A percentile compares a stretch with the other conserved stretches of the same genome.
These are phyloP conservation scores for Selenia dentaria DNA, from an alignment of 2,888 invertebrate species.

Conservation along the genomic window DNA sequence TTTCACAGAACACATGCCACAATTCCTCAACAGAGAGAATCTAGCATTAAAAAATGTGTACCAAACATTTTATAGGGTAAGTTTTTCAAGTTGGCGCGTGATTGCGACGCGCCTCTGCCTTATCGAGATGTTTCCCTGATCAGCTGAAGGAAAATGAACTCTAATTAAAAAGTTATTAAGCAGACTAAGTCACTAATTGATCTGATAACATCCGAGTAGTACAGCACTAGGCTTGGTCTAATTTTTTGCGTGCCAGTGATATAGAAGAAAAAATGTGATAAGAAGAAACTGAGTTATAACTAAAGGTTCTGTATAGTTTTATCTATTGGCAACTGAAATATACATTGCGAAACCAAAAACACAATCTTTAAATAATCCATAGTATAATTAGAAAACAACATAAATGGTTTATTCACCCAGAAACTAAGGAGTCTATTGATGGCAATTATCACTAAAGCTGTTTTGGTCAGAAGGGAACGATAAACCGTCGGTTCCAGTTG, in stretches of 20 bases:
- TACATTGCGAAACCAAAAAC: too few relatives aligned
- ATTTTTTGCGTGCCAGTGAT: slow-evolving; percentile 47
- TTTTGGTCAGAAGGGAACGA: too few relatives aligned
- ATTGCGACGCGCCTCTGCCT: slow-evolving; percentile 53
- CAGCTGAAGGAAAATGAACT: slow-evolving; percentile 59
- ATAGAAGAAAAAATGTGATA: slow-evolving; percentile 38
- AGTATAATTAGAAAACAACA: too few relatives aligned
- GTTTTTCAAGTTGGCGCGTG: slow-evolving; percentile 55
- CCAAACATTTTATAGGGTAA: slow-evolving; percentile 57
- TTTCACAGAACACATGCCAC: slow-evolving; percentile 55
- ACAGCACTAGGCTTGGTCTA: slow-evolving; percentile 42
- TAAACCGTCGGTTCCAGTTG: too few relatives aligned
- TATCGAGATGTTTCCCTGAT: slow-evolving; percentile 60
- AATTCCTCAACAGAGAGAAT: slow-evolving; percentile 41
- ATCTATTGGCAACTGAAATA: too few relatives aligned
- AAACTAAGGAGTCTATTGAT: too few relatives aligned
- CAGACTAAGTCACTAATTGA: slow-evolving; percentile 63
- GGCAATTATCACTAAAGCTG: too few relatives aligned
- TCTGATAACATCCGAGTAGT: slow-evolving; percentile 54
- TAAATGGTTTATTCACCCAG: too few relatives aligned
- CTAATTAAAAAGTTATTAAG: slow-evolving; percentile 69
- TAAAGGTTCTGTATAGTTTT: slow-evolving; percentile 30
- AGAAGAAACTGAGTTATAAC: slow-evolving; percentile 13
- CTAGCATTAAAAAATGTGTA: slow-evolving; percentile 55
- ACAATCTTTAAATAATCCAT: too few relatives aligned